Conservation (phyloP, 2,113 vertebrate genomes). For the Barnardius zonarius region DNA sequence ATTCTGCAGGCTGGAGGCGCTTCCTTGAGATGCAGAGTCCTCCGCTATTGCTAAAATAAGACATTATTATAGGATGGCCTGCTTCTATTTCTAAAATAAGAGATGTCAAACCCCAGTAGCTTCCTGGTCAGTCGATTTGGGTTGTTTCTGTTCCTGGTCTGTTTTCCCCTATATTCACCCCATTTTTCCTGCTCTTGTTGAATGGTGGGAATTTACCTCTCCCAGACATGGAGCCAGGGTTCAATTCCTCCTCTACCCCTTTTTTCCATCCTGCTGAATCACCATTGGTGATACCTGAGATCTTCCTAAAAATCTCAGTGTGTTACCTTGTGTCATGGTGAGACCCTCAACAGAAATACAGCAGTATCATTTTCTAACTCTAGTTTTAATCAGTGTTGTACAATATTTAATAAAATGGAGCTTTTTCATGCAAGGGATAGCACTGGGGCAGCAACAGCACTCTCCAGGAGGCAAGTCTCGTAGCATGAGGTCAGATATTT, state of each 20-base stretch:
- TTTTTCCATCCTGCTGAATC: neutral
- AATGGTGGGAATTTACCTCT: neutral
- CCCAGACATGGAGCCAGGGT: neutral
- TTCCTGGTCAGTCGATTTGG: neutral
- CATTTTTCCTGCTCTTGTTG: neutral
- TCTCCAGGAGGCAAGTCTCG: neutral
- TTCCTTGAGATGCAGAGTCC: neutral
- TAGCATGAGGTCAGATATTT: neutral
- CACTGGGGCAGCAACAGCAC: neutral
- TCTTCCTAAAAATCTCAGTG: neutral
- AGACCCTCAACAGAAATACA: neutral
- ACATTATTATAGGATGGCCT: neutral
- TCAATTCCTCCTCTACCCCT: neutral
- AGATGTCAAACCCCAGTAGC: neutral
- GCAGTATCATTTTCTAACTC: neutral
- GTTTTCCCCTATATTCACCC: neutral
- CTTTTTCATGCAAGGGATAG: neutral
- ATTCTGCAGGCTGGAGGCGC: fast-evolving
- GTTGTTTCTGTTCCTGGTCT: neutral
- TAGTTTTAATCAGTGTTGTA: neutral
- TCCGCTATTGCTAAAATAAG: neutral
- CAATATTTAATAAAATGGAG: neutral
- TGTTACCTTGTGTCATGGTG: neutral
- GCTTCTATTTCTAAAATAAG: neutral
- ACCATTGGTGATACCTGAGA: neutral